A percentile compares a stretch with the other conserved stretches of the same genome.
These are phyloP conservation scores for Nilaparvata lugens DNA, from an alignment of 1,140 invertebrate genomes.

Conservation along the genomic window DNA sequence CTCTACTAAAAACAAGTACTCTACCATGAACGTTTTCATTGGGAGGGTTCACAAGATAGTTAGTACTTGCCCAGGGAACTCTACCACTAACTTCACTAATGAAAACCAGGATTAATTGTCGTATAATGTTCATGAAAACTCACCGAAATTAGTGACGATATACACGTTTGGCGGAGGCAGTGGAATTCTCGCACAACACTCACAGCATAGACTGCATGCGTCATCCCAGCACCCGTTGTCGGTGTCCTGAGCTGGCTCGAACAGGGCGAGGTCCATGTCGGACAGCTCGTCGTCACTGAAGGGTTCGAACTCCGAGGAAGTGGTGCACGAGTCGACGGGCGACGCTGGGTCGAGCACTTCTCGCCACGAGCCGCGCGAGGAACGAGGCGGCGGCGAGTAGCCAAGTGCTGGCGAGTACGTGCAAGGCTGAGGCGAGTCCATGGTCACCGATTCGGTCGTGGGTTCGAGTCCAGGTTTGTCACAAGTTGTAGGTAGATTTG, in stretches of 20 bases:
- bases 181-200: not conserved
- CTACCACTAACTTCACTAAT: too few species aligned
- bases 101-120: too few species aligned
- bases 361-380: slow-evolving; percentile 19
- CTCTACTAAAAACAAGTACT: too few species aligned
- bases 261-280: slow-evolving; percentile 53
- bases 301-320: slow-evolving; percentile 43
- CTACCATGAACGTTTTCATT: too few species aligned
- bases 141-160: slow-evolving; percentile 10
- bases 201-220: not conserved
- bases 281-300: slow-evolving; percentile 49
- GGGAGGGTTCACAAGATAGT: too few species aligned
- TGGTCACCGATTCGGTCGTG: too few species aligned
- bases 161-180: slow-evolving; percentile 22
- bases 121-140: too few species aligned
- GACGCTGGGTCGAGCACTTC: slow-evolving; percentile 17
- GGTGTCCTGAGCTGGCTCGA: slow-evolving; percentile 44
- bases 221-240: slow-evolving; percentile 21
- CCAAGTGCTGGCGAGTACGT: slow-evolving; percentile 14
- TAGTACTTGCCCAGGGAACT: too few species aligned
- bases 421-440: slow-evolving; percentile 5
- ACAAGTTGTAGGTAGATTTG: too few species aligned
- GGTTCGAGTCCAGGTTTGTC: too few species aligned
- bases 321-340: slow-evolving; percentile 18
- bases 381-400: slow-evolving; percentile 2